Evolutionary conservation across 2,113 vertebrate species (phyloP).

Genomic region (Microtus montanus): DNA sequence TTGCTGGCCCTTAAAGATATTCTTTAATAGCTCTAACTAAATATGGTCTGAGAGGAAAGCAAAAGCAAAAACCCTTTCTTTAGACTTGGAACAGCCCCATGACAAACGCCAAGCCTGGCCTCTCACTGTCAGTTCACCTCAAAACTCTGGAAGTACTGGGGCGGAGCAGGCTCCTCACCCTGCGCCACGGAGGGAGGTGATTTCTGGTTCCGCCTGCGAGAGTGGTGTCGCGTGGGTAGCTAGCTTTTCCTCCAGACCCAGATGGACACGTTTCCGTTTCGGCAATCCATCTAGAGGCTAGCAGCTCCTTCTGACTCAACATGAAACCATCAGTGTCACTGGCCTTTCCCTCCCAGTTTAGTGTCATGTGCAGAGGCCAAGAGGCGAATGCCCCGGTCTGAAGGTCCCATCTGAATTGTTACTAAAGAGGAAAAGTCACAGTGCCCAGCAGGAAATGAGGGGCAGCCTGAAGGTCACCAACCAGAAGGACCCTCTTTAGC

Average conservation of each 20-base stretch:
- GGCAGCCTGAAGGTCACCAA: neutral
- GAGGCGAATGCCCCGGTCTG: neutral
- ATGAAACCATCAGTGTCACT: neutral
- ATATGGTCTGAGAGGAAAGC: neutral
- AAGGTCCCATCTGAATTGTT: neutral
- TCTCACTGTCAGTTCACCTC: neutral
- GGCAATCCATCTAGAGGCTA: neutral
- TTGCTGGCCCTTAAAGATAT: neutral
- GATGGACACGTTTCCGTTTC: neutral
- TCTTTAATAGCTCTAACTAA: neutral
- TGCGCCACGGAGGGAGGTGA: neutral
- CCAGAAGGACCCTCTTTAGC: neutral
- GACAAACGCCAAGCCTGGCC: neutral
- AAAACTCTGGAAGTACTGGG: neutral
- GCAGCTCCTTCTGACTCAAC: conserved; percentile 53
- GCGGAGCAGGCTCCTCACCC: neutral
- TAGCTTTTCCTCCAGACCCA: neutral
- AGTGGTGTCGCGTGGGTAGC: neutral
- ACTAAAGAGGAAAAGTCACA: neutral
- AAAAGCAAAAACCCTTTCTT: neutral
- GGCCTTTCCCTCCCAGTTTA: conserved; percentile 28
- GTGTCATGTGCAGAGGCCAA: neutral
- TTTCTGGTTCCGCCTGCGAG: neutral
- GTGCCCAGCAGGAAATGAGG: neutral
- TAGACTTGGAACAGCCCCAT: neutral